These are phyloP conservation scores for Pseudomyrmex concolor DNA, from an alignment of 1,140 invertebrate genomes.

Conservation along the genomic window DNA sequence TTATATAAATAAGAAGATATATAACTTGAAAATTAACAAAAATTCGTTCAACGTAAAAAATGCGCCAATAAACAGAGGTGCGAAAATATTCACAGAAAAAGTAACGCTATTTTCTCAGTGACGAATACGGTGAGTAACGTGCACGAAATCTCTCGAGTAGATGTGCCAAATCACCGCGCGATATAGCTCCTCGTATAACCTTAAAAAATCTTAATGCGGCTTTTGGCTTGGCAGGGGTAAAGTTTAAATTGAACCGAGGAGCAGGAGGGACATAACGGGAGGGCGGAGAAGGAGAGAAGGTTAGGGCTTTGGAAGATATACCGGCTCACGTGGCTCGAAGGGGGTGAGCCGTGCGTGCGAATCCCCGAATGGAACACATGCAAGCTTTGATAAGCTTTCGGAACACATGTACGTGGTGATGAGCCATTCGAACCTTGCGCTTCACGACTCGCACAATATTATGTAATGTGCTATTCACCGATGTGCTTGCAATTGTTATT, in stretches of 20 bases:
- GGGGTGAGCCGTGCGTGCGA: slow-evolving; percentile 80
- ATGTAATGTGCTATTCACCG: slow-evolving; percentile 76
- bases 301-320: slow-evolving; percentile 79
- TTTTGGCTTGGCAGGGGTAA: slow-evolving; percentile 79
- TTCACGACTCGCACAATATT: slow-evolving; percentile 78
- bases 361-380: slow-evolving; percentile 81
- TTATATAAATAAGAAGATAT: neutral
- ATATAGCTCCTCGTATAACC: slow-evolving; percentile 76
- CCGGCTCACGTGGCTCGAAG: slow-evolving; percentile 75
- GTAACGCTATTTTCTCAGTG: slow-evolving; percentile 24
- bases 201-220: slow-evolving; percentile 85
- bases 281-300: slow-evolving; percentile 68
- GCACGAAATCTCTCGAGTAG: slow-evolving; percentile 59
- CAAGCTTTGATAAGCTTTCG: slow-evolving; percentile 83
- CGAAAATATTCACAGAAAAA: slow-evolving; percentile 28
- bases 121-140: slow-evolving; percentile 42
- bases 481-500: slow-evolving; percentile 55
- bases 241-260: slow-evolving; percentile 84
- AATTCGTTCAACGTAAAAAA: neutral
- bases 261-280: slow-evolving; percentile 74
- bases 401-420: slow-evolving; percentile 73
- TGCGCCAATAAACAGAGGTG: neutral
- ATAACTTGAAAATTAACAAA: neutral
- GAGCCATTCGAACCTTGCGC: slow-evolving; percentile 74
- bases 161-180: slow-evolving; percentile 54